Evolutionary conservation across 2,113 vertebrate genomes (phyloP).

Genomic region (Melanostigma gelatinosum): DNA sequence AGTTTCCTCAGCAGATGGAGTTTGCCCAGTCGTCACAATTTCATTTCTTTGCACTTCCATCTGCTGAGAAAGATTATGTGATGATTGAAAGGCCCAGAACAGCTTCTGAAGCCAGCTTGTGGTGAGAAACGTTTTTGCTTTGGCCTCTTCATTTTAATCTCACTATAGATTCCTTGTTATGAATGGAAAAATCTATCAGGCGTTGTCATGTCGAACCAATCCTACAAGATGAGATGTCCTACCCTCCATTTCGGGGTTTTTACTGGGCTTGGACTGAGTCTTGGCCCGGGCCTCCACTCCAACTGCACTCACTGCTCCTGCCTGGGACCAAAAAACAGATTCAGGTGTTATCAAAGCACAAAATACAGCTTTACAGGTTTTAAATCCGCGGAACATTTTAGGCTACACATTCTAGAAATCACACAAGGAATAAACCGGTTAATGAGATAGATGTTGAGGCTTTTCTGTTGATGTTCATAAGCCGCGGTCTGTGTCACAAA

Average conservation of each 20-base stretch:
- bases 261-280: slow-evolving; percentile 66
- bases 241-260: slow-evolving; percentile 79
- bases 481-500: neutral
- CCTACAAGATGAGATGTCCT: slow-evolving; percentile 41
- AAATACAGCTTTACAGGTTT: neutral
- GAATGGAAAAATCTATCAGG: neutral
- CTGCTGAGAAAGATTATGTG: neutral
- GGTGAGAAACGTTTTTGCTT: neutral
- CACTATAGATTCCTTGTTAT: neutral
- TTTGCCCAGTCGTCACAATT: too few relatives aligned
- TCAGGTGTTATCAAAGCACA: neutral
- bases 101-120: neutral
- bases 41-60: neutral
- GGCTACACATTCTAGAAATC: neutral
- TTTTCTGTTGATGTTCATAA: neutral
- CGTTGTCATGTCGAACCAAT: neutral
- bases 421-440: neutral
- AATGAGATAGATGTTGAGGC: neutral
- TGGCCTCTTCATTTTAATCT: too few relatives aligned
- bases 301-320: slow-evolving; percentile 18
- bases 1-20: neutral
- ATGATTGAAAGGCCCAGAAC: neutral
- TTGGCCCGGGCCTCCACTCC: slow-evolving; percentile 24
- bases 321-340: slow-evolving; percentile 37
- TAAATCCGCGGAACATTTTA: neutral